A percentile compares a stretch with the other conserved stretches of the same genome.
Evolutionary conservation across 2,888 invertebrate genomes (phyloP).

Genomic region (Leucophora obtusa): DNA sequence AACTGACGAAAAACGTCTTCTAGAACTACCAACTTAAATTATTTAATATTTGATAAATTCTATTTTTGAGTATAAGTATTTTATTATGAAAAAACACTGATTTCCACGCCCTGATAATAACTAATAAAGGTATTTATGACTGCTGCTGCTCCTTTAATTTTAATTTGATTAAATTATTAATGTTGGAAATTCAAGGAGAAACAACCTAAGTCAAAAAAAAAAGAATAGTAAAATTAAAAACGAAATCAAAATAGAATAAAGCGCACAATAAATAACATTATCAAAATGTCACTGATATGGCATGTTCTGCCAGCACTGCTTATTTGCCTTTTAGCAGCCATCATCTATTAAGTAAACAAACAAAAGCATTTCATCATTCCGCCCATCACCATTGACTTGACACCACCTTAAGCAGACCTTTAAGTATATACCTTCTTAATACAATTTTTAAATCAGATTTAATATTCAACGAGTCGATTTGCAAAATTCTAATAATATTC

Average conservation of each 20-base stretch:
- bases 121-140: conserved; percentile 5
- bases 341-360: background rate
- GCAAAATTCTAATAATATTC: too few species aligned
- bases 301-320: background rate
- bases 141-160: background rate
- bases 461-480: too few species aligned
- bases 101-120: background rate
- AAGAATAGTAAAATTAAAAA: background rate
- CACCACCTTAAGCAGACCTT: background rate
- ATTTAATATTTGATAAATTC: too few species aligned
- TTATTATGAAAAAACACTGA: too few species aligned
- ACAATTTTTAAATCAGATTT: too few species aligned
- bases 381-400: background rate
- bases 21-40: too few species aligned
- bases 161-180: conserved; percentile 20
- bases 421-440: too few species aligned
- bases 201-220: background rate
- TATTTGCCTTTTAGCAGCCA: background rate
- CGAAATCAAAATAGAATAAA: background rate
- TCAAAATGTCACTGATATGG: conserved; percentile 30
- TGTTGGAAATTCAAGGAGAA: conserved; percentile 16
- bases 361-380: background rate
- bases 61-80: too few species aligned
- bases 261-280: conserved; percentile 23
- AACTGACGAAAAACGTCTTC: too few species aligned